Percentiles rank a stretch among this genome's conserved stretches.
phyloP scores from a whole-genome alignment of 2,113 vertebrate species.

The Sphyrna mokarran region DNA sequence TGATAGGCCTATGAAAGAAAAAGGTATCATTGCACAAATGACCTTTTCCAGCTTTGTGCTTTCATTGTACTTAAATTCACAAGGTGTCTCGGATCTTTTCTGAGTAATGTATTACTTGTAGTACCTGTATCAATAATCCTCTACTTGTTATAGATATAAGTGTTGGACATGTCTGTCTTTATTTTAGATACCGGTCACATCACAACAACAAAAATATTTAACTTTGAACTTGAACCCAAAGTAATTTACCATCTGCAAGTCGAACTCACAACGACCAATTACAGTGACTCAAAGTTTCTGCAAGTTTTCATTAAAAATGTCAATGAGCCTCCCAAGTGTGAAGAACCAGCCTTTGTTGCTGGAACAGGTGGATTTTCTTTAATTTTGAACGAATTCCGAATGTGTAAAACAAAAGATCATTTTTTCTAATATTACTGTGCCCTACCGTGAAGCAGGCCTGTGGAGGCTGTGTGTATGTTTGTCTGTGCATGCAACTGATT shows the following conservation, averaged over 20 bases:
- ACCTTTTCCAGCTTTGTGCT: not conserved
- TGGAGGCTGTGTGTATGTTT: no score
- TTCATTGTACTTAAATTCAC: not conserved
- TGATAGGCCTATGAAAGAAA: not conserved
- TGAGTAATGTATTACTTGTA: not conserved
- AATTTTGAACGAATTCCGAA: not conserved
- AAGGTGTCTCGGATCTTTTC: not conserved
- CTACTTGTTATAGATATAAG: not conserved
- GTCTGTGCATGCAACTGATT: no score
- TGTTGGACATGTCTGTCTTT: not conserved
- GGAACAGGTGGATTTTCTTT: slow-evolving; percentile 35
- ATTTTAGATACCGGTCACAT: slow-evolving; percentile 41
- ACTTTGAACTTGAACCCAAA: slow-evolving; percentile 43
- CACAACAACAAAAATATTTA: slow-evolving; percentile 41
- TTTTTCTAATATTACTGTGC: no score
- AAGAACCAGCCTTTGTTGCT: slow-evolving; percentile 42
- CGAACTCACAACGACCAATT: slow-evolving; percentile 22
- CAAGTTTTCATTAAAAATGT: slow-evolving; percentile 43
- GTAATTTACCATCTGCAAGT: slow-evolving; percentile 38
- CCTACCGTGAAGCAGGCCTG: no score
- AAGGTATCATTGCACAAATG: not conserved
- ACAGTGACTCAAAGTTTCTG: slow-evolving; percentile 34
- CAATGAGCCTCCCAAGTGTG: slow-evolving; percentile 40
- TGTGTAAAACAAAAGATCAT: not conserved
- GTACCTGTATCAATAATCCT: not conserved